These are phyloP conservation scores for Cuculus canorus DNA, from an alignment of 2,797 vertebrate genomes.

Conservation along the genomic window DNA sequence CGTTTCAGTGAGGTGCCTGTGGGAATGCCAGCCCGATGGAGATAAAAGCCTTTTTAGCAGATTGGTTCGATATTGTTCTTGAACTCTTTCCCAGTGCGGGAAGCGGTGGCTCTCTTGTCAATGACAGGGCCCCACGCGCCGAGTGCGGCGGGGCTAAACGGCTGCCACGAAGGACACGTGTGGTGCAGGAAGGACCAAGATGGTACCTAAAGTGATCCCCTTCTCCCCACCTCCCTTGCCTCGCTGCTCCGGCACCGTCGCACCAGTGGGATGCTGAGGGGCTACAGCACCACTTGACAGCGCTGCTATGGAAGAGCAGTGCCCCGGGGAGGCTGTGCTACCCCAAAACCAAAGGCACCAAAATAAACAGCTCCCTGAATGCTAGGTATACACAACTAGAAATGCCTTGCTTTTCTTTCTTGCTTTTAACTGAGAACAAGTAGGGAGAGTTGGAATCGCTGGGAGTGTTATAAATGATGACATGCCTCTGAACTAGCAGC, in stretches of 20 bases:
- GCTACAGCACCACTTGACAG: neutral
- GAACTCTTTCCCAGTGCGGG: conserved; percentile 74
- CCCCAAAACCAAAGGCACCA: neutral
- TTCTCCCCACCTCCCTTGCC: neutral
- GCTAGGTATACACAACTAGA: neutral
- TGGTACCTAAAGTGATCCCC: neutral
- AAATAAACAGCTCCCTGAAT: neutral
- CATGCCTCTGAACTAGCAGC: conserved; percentile 60
- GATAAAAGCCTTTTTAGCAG: conserved; percentile 86
- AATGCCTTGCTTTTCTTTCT: neutral
- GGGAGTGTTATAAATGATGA: conserved; percentile 57
- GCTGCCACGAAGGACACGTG: accelerated
- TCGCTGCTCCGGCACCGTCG: neutral
- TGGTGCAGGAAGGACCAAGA: neutral
- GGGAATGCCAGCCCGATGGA: conserved; percentile 74
- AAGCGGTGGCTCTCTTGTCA: conserved; percentile 69
- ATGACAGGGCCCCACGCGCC: neutral
- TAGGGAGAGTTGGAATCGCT: conserved; percentile 26
- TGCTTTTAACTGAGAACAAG: neutral
- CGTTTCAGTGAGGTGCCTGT: conserved; percentile 73
- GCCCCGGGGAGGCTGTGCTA: neutral
- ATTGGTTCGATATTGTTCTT: conserved; percentile 81
- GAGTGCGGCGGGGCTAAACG: accelerated
- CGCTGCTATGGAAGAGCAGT: neutral
- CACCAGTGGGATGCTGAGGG: neutral